These are phyloP conservation scores for Petrocephalus schoutedeni DNA, from an alignment of 2,797 vertebrate species.

Conservation along the genomic window DNA sequence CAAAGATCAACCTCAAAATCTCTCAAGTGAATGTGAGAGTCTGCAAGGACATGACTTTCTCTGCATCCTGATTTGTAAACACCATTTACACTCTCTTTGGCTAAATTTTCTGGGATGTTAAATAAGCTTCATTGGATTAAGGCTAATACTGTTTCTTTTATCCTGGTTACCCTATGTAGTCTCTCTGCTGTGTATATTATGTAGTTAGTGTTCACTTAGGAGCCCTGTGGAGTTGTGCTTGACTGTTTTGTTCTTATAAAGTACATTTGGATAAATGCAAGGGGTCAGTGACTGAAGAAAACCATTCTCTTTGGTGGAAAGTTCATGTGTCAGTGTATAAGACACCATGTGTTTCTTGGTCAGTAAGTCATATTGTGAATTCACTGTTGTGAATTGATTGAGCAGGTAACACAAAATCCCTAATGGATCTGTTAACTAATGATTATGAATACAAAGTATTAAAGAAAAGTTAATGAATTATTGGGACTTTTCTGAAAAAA, in stretches of 20 bases:
- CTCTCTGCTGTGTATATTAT: slow-evolving; percentile 73
- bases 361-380: slow-evolving; percentile 64
- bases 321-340: slow-evolving; percentile 65
- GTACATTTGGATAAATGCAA: slow-evolving; percentile 70
- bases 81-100: slow-evolving; percentile 70
- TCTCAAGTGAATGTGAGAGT: slow-evolving; percentile 57
- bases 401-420: slow-evolving; percentile 53
- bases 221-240: slow-evolving; percentile 58
- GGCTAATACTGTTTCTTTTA: slow-evolving; percentile 65
- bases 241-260: slow-evolving; percentile 50
- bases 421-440: slow-evolving; percentile 51
- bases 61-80: slow-evolving; percentile 67
- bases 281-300: slow-evolving; percentile 50
- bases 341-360: slow-evolving; percentile 62
- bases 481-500: background rate
- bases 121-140: slow-evolving; percentile 66
- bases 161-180: slow-evolving; percentile 63
- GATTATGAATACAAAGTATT: slow-evolving; percentile 18
- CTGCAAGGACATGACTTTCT: slow-evolving; percentile 62
- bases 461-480: slow-evolving; percentile 6
- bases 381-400: slow-evolving; percentile 62
- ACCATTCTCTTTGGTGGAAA: slow-evolving; percentile 57
- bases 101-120: slow-evolving; percentile 67
- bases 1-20: slow-evolving; percentile 50
- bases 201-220: slow-evolving; percentile 73